Base-by-base conservation (phyloP, 2,113 vertebrate genomes). In the Bubo scandiacus region DNA sequence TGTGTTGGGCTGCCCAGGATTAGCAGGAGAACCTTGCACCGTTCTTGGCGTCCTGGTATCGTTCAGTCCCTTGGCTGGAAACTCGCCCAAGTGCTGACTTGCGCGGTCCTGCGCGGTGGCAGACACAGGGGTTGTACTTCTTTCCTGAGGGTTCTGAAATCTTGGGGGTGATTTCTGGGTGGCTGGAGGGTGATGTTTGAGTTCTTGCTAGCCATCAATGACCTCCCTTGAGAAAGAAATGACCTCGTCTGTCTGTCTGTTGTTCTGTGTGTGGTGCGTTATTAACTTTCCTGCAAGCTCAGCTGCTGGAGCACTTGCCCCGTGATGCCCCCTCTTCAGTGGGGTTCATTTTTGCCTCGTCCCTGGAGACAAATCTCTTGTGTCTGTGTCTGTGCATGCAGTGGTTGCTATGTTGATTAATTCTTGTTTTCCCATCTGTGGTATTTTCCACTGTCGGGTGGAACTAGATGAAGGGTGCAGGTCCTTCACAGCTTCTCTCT, bases 31-130 rank as follows among this genome's bases (percentile, higher is more conserved):
- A 3, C 27, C 20, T 8, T 61, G 59, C 55, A 19, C 18, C 13
- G 1, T 45, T 23, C 29, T 11, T 14, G 26, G 71, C 55, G 66
- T 61, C 30, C 57, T 66, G 30, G 82, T 38, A 0, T 0, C 12
- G 1, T 29, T 42, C 58, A 16, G 21, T 67, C 34, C 3, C 4
- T 34, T 2, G 0, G 1, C 23, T 67, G 47, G 70, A 34, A 51
- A 6, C 20, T 19, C 1, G 1, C 20, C 47, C 49, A 15, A 2
- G 30, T 10, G n/a, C 51, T 49, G 65, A 7, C 40, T 29, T 0
- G 0, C 36, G 25, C 58, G 0, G 10, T 55, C n/a, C 40, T 51
- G 38, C 1, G 2, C 6, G 0, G 3, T 1, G 3, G n/a, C 27
- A 40, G 29, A 30, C 5, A 1, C 4, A 27, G 49, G 63, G 34